phyloP scores from a whole-genome alignment of 2,797 vertebrate species.

The Microctenopoma lineatum region DNA sequence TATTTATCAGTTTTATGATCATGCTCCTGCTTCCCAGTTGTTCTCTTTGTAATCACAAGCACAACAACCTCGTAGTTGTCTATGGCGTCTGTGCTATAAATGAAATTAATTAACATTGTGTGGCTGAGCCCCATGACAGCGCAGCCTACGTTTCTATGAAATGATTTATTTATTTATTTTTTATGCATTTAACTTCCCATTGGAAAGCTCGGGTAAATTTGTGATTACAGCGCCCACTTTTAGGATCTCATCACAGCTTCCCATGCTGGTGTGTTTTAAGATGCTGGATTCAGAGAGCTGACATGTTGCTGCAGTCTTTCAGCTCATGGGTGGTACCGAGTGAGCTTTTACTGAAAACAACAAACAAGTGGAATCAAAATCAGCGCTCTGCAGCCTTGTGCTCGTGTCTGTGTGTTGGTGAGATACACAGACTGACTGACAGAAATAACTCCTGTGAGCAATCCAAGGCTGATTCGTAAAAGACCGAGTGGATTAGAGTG shows the following conservation, averaged over 20 bases:
- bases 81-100: conserved; percentile 54
- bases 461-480: conserved; percentile 22
- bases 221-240: conserved; percentile 75
- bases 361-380: conserved; percentile 23
- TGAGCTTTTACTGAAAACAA: conserved; percentile 28
- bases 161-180: background rate
- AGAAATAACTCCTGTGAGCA: conserved; percentile 21
- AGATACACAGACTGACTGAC: conserved; percentile 22
- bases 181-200: conserved; percentile 66
- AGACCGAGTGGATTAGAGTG: conserved; percentile 10
- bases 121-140: conserved; percentile 62
- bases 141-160: conserved; percentile 52
- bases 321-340: conserved; percentile 16
- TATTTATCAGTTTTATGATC: conserved; percentile 61
- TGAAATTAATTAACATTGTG: conserved; percentile 78
- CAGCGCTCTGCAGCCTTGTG: conserved; percentile 1
- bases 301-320: conserved; percentile 24
- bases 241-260: conserved; percentile 68
- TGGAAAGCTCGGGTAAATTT: conserved; percentile 72
- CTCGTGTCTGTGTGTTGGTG: conserved; percentile 17
- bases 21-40: conserved; percentile 58
- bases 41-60: conserved; percentile 68
- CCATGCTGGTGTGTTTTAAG: conserved; percentile 67
- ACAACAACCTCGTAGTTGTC: conserved; percentile 59
- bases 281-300: conserved; percentile 6